Evolutionary conservation across 1,140 invertebrate genomes (phyloP), one percentile per base, ranked within the genome.

Genomic region (Drosophila setifemur): DNA sequence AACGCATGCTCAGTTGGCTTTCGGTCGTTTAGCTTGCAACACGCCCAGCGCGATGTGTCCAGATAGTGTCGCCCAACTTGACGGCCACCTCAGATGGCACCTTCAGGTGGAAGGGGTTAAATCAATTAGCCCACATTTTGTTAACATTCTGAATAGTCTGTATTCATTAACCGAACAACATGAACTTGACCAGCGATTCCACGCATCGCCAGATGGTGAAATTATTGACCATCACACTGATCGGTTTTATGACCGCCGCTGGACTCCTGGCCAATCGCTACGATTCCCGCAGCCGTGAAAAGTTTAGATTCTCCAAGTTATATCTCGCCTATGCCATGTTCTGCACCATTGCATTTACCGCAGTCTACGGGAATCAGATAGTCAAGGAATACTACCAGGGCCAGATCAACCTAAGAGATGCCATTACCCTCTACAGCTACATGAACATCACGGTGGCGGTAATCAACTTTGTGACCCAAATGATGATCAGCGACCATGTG

Each of bases 401-500:
- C 0, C 26, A 73, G 12, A 40, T 89, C 1, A 72, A 86, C 63
- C 48, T 88, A 4, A 66, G 64, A 4, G 81, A 89, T 44, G 83
- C 76, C 5, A 70, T 67, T 4, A 81, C 72, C 3, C 28, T 89
- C 1, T 86, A 88, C 25, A 58, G 70, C 29, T 89, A 86, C 37
- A 85, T 89, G 83, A 88, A 88, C 49, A 61, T 86, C 0, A 52
- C 42, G 0, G 70, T 88, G 35, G 64, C 79, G 0, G 57, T 88
- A 16, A 64, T 86, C 0, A 89, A 82, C 44, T 89, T 57, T 18
- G 14, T 82, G 2, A 72, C 70, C 0, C 76, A 78, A 44, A 73
- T 89, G 53, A 2, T 68, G 1, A 45, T 78, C 8, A 54, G 49
- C 37, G 48, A 55, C 2, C 35, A 47, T 9, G 67, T 68, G 25